Evolutionary conservation across 1,140 invertebrate species (phyloP).

Genomic region (Andrena cerasifolii): DNA sequence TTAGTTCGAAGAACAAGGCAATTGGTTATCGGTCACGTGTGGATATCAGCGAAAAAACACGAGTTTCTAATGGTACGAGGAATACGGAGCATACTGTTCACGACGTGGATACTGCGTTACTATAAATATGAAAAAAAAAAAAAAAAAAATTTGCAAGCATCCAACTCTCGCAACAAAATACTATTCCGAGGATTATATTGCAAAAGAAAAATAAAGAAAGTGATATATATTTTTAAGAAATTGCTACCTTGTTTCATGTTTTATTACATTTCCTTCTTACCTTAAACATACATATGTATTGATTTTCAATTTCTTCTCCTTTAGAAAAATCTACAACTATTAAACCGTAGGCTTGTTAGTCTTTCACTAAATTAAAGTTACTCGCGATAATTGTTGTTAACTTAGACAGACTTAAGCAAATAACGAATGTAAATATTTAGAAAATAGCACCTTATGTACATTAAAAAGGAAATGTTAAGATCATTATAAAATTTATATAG

Average conservation of each 20-base stretch:
- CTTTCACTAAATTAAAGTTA: slow-evolving; percentile 4
- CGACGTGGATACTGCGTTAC: slow-evolving; percentile 55
- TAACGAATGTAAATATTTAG: slow-evolving; percentile 24
- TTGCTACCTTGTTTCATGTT: slow-evolving; percentile 33
- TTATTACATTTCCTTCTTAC: slow-evolving; percentile 49
- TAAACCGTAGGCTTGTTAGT: slow-evolving; percentile 3
- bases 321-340: slow-evolving; percentile 3
- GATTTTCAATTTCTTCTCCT: slow-evolving; percentile 1
- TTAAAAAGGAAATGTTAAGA: slow-evolving; percentile 15
- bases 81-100: slow-evolving; percentile 56
- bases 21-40: slow-evolving; percentile 47
- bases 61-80: slow-evolving; percentile 39
- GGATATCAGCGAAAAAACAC: slow-evolving; percentile 18
- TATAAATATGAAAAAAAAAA: slow-evolving; percentile 72
- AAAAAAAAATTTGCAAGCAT: slow-evolving; percentile 63
- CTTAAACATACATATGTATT: slow-evolving; percentile 25
- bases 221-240: slow-evolving; percentile 77
- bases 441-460: slow-evolving; percentile 24
- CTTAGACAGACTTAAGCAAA: not conserved
- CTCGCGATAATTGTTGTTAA: not conserved
- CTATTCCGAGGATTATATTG: slow-evolving; percentile 68
- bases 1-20: slow-evolving; percentile 47
- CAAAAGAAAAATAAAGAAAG: slow-evolving; percentile 72
- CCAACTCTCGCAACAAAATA: slow-evolving; percentile 63
- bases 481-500: slow-evolving; percentile 22